phyloP scores from a whole-genome alignment of 1,140 invertebrate species.

The Magallana ariakensis region DNA sequence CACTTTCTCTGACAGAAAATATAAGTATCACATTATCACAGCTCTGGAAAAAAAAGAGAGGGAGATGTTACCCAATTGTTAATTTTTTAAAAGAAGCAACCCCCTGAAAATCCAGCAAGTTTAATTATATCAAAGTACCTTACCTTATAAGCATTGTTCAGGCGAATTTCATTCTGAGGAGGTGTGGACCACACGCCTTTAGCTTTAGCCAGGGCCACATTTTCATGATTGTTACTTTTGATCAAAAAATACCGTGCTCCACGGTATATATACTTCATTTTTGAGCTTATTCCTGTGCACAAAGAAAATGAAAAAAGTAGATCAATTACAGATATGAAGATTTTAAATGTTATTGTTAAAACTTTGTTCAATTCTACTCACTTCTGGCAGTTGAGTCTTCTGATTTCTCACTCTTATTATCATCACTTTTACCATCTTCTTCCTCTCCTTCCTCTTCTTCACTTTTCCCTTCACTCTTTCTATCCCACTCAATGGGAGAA shows the following conservation, averaged over 20 bases:
- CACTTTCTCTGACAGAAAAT: constrained; percentile 98
- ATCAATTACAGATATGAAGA: no score
- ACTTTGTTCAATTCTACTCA: neutral
- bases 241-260: constrained; percentile 98
- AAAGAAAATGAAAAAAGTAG: constrained; percentile 12
- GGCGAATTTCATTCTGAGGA: constrained; percentile 96
- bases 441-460: constrained; percentile 65
- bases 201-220: constrained; percentile 95
- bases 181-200: constrained; percentile 98
- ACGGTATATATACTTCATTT: constrained; percentile 96
- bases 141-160: constrained; percentile 93
- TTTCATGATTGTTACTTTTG: constrained; percentile 98
- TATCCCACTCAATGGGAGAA: constrained; percentile 77
- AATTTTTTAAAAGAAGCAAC: no score
- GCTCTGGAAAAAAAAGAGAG: constrained; percentile 81
- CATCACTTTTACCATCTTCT: constrained; percentile 58
- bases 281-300: constrained; percentile 63
- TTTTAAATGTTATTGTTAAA: neutral
- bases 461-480: constrained; percentile 64
- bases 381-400: constrained; percentile 35
- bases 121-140: no score
- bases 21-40: constrained; percentile 96
- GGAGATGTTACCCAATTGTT: neutral
- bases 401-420: constrained; percentile 61
- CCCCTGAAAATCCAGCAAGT: no score